Evolutionary conservation across 2,113 vertebrate genomes (phyloP).

Genomic region (Lepus timidus): DNA sequence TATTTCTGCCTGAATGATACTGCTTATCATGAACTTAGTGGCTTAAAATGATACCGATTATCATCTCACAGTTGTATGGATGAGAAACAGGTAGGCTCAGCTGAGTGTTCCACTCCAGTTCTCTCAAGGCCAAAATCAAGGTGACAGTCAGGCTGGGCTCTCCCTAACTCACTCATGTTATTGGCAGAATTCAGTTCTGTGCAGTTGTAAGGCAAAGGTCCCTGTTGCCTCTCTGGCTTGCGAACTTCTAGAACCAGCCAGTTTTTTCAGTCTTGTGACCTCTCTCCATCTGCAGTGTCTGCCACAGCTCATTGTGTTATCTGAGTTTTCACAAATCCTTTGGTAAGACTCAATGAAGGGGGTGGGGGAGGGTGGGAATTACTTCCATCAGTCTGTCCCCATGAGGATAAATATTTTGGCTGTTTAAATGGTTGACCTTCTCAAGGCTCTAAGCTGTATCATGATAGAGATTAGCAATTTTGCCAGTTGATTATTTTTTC

Average conservation of each 20-base stretch:
- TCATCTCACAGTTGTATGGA: neutral
- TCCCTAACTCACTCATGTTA: neutral
- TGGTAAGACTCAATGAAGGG: constrained; percentile 38
- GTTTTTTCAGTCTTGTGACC: neutral
- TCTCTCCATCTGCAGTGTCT: neutral
- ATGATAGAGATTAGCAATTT: constrained; percentile 55
- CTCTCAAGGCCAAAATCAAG: neutral
- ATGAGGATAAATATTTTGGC: constrained; percentile 39
- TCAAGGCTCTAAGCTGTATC: neutral
- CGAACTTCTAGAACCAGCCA: neutral
- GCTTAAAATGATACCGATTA: neutral
- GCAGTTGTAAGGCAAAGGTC: neutral
- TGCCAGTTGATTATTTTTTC: neutral
- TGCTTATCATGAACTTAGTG: neutral
- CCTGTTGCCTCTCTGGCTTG: neutral
- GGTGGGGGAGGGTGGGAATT: too few relatives aligned
- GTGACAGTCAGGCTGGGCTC: neutral
- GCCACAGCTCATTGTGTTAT: neutral
- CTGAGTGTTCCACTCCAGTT: neutral
- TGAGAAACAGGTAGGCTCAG: neutral
- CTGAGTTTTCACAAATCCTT: constrained; percentile 47
- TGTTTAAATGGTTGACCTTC: constrained; percentile 14
- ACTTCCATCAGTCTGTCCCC: constrained; percentile 1
- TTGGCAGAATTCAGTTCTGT: neutral
- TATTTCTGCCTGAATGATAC: neutral